These are phyloP conservation scores for Caenorhabditis brenneri DNA, from an alignment of 1,140 invertebrate species.

Conservation along the genomic window DNA sequence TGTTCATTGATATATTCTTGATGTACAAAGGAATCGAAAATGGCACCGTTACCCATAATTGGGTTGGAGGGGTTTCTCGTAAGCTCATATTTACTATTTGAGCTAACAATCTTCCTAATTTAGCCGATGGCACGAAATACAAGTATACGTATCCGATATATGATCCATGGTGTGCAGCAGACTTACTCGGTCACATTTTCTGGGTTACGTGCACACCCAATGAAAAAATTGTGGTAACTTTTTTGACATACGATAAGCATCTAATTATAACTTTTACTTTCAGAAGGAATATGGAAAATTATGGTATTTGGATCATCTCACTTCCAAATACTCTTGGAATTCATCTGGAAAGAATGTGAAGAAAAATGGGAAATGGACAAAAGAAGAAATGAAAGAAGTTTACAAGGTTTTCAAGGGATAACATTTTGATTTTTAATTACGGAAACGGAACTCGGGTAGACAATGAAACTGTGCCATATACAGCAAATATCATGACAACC, in stretches of 20 bases:
- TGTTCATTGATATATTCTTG: slow-evolving; percentile 38
- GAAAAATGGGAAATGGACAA: slow-evolving; percentile 29
- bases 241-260: no score
- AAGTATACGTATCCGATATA: slow-evolving; percentile 19
- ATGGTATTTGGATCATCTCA: slow-evolving; percentile 32
- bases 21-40: slow-evolving; percentile 32
- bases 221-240: slow-evolving; percentile 11
- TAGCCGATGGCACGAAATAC: slow-evolving; percentile 41
- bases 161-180: slow-evolving; percentile 24
- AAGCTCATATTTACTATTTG: neutral
- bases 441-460: no score
- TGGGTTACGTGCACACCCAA: slow-evolving; percentile 11
- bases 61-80: slow-evolving; percentile 3
- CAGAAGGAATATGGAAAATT: slow-evolving; percentile 18
- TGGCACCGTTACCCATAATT: neutral
- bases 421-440: no score
- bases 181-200: neutral
- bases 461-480: no score
- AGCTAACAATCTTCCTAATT: neutral
- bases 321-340: slow-evolving; percentile 39
- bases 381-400: slow-evolving; percentile 43
- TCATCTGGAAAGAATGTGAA: slow-evolving; percentile 24
- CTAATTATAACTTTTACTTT: neutral
- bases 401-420: slow-evolving; percentile 7
- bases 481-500: no score